Conservation (phyloP, 2,113 vertebrate genomes). For the Petaurus breviceps region DNA sequence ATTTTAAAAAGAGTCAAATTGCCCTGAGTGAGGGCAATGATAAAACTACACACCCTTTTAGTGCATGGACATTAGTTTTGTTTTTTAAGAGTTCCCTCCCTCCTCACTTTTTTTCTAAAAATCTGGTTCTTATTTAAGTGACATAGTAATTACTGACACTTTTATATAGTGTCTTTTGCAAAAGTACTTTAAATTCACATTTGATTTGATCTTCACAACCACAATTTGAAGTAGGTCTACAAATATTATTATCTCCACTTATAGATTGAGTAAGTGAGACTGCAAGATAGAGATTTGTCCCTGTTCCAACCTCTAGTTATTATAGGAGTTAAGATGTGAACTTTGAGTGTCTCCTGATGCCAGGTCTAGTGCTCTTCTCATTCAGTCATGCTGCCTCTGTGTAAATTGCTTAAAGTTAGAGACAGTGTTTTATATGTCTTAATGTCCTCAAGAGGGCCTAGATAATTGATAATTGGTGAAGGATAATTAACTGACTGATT, state of each 20-base stretch:
- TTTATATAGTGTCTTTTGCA: not conserved
- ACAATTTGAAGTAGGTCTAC: not conserved
- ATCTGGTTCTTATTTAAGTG: not conserved
- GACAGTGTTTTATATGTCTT: not conserved
- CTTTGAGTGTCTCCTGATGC: not conserved
- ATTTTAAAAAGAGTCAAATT: not conserved
- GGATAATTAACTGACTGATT: not conserved
- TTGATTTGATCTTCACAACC: not conserved
- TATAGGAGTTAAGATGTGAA: not conserved
- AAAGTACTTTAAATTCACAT: not conserved
- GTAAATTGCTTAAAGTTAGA: not conserved
- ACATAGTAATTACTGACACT: not conserved
- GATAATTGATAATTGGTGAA: not conserved
- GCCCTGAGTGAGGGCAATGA: not conserved
- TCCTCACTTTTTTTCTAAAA: not conserved
- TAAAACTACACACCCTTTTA: not conserved
- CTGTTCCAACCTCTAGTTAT: not conserved
- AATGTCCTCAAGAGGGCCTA: not conserved
- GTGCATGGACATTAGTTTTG: not conserved
- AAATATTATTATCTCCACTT: not conserved
- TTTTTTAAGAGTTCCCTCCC: not conserved
- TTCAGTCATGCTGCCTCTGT: not conserved
- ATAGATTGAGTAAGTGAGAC: not conserved
- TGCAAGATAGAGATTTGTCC: not conserved
- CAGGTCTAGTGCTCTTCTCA: not conserved